Conservation (phyloP, 2,888 invertebrate species). For the Stenodera caucasica region DNA sequence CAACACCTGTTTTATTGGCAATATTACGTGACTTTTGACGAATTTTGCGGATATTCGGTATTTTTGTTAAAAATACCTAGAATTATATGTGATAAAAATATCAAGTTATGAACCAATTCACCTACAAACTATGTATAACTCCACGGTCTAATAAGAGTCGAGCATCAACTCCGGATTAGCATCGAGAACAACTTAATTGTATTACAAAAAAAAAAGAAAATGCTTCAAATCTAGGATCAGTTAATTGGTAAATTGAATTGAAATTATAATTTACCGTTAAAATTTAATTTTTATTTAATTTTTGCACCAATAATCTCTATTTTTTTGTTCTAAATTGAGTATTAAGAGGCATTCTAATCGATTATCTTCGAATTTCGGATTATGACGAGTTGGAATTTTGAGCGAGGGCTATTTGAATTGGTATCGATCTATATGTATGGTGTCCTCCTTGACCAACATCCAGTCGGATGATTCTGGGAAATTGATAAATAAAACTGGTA, state of each 20-base stretch:
- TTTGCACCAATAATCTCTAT: conserved; percentile 3
- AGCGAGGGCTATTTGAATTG: not conserved
- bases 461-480: conserved; percentile 21
- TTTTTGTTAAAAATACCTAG: not conserved
- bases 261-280: conserved; percentile 3
- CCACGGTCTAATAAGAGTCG: conserved; percentile 2
- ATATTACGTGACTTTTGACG: conserved; percentile 1
- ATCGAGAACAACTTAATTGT: conserved; percentile 1
- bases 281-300: conserved; percentile 1
- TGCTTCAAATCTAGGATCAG: not conserved
- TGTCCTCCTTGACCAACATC: conserved; percentile 34
- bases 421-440: not conserved
- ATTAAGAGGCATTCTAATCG: too few relatives aligned
- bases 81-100: not conserved
- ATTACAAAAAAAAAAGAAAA: not conserved
- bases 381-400: not conserved
- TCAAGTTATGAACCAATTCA: not conserved
- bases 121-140: not conserved
- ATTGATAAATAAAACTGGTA: conserved; percentile 16
- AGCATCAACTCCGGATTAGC: conserved; percentile 1
- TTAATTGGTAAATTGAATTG: not conserved
- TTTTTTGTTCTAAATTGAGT: too few relatives aligned
- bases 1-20: too few relatives aligned
- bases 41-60: not conserved
- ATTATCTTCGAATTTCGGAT: too few relatives aligned